phyloP scores from a whole-genome alignment of 2,797 vertebrate genomes.

The Notoglanidium macrostoma region DNA sequence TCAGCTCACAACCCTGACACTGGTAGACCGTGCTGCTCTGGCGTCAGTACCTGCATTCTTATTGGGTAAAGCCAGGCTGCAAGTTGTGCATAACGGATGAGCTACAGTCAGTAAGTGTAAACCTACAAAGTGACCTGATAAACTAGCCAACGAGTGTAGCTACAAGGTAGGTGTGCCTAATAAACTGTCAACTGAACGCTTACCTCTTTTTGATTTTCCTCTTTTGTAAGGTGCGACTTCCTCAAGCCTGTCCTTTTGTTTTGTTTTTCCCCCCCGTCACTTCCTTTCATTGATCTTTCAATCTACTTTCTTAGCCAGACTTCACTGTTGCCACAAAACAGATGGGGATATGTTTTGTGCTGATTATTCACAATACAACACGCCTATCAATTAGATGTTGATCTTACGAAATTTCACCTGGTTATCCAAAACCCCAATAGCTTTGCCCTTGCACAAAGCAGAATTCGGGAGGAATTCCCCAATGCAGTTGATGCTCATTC shows the following conservation, averaged over 20 bases:
- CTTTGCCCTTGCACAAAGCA: constrained; percentile 19
- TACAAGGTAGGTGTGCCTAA: background rate
- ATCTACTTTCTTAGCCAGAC: constrained; percentile 7
- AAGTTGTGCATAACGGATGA: background rate
- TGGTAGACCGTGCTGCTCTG: background rate
- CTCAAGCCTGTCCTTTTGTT: background rate
- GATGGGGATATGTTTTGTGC: constrained; percentile 82
- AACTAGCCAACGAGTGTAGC: background rate
- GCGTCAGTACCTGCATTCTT: background rate
- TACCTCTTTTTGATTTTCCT: background rate
- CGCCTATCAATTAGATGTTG: constrained; percentile 25
- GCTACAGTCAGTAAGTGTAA: background rate
- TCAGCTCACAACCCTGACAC: background rate
- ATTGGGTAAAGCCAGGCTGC: background rate
- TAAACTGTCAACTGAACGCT: constrained; percentile 8
- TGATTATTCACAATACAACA: constrained; percentile 32
- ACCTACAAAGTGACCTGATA: background rate
- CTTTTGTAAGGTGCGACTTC: background rate
- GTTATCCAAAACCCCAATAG: background rate
- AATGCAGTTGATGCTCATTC: background rate
- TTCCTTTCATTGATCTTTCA: constrained; percentile 55
- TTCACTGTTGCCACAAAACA: constrained; percentile 83
- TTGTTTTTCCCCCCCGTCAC: background rate
- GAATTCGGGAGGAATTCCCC: background rate
- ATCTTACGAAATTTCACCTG: background rate